Percentiles rank a stretch among this genome's conserved stretches.
Conservation (phyloP, 2,113 vertebrate species). For the Anoplopoma fimbria region DNA sequence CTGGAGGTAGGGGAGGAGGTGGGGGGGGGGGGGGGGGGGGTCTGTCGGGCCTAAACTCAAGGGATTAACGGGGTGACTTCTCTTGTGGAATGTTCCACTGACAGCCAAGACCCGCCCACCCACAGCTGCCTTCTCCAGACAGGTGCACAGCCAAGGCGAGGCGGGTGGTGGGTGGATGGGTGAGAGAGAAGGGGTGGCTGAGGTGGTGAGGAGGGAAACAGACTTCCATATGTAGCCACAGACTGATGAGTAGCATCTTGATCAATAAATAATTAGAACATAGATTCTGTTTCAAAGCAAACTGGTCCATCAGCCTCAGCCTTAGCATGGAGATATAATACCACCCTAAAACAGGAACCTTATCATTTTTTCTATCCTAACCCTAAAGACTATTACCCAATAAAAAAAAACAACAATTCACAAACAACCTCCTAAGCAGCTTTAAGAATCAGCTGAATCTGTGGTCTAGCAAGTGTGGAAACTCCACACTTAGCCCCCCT, state of each 20-base stretch:
- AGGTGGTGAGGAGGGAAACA: conserved; percentile 52
- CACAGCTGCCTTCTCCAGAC: conserved; percentile 81
- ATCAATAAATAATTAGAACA: conserved; percentile 43
- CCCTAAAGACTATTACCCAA: background rate
- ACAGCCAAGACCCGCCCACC: conserved; percentile 83
- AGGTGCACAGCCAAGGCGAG: conserved; percentile 76
- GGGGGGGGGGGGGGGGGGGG: conserved; percentile 27
- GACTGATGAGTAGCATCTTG: conserved; percentile 22
- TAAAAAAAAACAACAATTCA: conserved; percentile 12
- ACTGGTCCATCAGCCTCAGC: conserved; percentile 8
- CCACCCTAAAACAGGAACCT: background rate
- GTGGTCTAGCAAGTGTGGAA: conserved; percentile 10
- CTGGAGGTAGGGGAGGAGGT: conserved; percentile 46
- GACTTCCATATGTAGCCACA: conserved; percentile 24
- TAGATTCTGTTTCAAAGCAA: conserved; percentile 34
- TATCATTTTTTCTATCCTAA: background rate
- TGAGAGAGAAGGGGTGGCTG: conserved; percentile 13
- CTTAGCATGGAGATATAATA: background rate
- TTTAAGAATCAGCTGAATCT: conserved; percentile 36
- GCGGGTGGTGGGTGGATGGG: conserved; percentile 48
- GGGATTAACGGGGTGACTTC: conserved; percentile 86
- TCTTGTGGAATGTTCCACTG: conserved; percentile 83
- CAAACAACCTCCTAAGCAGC: conserved; percentile 19
- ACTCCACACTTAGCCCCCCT: background rate
- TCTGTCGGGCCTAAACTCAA: conserved; percentile 72